A percentile compares a stretch with the other conserved stretches of the same genome.
These are phyloP conservation scores for Drosophila tristis DNA, from an alignment of 1,140 invertebrate genomes.

Conservation along the genomic window DNA sequence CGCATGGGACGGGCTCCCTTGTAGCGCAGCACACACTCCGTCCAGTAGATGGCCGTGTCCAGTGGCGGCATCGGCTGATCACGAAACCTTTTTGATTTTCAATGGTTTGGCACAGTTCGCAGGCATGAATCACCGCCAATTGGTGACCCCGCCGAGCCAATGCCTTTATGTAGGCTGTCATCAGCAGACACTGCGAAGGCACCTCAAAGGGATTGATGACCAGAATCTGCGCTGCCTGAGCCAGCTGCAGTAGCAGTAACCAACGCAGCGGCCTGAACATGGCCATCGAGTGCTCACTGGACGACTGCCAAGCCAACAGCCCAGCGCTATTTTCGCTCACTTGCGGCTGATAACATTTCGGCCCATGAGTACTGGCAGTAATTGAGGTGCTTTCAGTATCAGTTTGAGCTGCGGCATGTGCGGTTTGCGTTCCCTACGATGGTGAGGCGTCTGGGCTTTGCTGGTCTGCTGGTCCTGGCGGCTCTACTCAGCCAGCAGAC, in stretches of 20 bases:
- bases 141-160: constrained; percentile 55
- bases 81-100: constrained; percentile 85
- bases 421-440: constrained; percentile 32
- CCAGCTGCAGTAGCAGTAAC: no score
- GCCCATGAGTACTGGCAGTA: neutral
- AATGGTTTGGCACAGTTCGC: constrained; percentile 13
- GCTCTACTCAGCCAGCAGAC: constrained; percentile 6
- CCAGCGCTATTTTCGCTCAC: constrained; percentile 1
- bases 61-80: constrained; percentile 87
- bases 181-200: constrained; percentile 45
- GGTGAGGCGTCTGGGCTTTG: constrained; percentile 10
- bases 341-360: constrained; percentile 26
- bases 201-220: constrained; percentile 43
- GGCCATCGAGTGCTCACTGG: neutral
- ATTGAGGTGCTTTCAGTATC: neutral
- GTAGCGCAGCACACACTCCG: constrained; percentile 88
- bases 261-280: constrained; percentile 14
- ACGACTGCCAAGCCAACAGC: neutral
- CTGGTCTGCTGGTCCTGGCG: constrained; percentile 22
- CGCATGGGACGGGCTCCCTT: constrained; percentile 85
- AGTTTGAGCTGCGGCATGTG: constrained; percentile 39
- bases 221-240: constrained; percentile 16
- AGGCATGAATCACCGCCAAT: constrained; percentile 55
- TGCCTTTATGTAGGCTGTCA: constrained; percentile 45
- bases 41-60: constrained; percentile 89